phyloP scores from a whole-genome alignment of 92 coral and sea anemone species.

The Desmophyllum pertusum region DNA sequence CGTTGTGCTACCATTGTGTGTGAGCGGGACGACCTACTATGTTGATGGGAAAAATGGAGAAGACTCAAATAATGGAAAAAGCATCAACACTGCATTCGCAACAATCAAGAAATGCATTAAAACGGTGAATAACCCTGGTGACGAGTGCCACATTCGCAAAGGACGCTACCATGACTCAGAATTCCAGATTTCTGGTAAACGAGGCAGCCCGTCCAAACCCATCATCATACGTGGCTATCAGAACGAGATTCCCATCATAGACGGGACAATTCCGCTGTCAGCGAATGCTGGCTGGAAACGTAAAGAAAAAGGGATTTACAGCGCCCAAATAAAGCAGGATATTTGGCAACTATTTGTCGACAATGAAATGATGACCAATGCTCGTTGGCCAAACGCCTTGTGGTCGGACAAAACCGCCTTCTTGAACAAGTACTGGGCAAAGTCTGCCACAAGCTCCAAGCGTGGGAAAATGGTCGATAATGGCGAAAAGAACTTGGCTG shows the following conservation, averaged over 20 bases:
- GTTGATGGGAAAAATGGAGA: conserved; percentile 9
- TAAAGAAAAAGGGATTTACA: neutral
- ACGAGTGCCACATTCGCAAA: conserved; percentile 64
- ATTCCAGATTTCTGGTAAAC: conserved; percentile 64
- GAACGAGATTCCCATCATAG: conserved; percentile 69
- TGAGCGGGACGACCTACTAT: conserved; percentile 2
- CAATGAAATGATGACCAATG: conserved; percentile 79
- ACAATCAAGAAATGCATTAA: conserved; percentile 52
- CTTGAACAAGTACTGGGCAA: conserved; percentile 68
- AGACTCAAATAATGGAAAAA: conserved; percentile 36
- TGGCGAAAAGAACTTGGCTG: conserved; percentile 68
- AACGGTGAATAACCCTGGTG: conserved; percentile 49
- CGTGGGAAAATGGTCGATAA: conserved; percentile 70
- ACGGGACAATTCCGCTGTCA: conserved; percentile 69
- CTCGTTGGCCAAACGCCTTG: conserved; percentile 57
- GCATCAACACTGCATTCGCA: conserved; percentile 27
- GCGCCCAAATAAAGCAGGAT: conserved; percentile 50
- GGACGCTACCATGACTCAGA: conserved; percentile 69
- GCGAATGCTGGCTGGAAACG: neutral
- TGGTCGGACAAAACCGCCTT: conserved; percentile 77
- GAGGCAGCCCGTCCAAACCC: conserved; percentile 47
- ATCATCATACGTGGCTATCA: conserved; percentile 69
- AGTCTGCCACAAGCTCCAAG: conserved; percentile 60
- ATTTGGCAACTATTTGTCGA: conserved; percentile 70
- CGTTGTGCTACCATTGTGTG: neutral